Base-by-base conservation (phyloP, 2,113 vertebrate species). In the Antennarius striatus region DNA sequence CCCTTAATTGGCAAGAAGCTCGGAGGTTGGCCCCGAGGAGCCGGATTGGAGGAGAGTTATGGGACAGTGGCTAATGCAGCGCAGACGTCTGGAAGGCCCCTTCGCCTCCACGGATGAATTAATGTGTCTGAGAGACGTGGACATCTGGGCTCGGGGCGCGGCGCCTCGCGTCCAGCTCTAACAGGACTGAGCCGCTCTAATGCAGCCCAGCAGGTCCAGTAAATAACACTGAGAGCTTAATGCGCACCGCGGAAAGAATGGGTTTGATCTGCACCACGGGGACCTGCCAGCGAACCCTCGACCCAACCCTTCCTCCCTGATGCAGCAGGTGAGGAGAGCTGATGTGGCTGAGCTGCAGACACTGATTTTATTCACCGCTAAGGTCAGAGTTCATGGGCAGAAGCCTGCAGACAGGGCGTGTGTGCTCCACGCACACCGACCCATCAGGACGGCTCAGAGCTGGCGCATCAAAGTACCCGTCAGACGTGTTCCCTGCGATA, bases 61-160 rank as follows among this genome's bases (percentile, higher is more conserved):
- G 87, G 86, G 87, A 88, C 79, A 81, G 79, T 73, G 73, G 81
- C 73, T 92, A 88, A 91, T 89, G 76, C 76, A 63, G 61, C 71
- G 68, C 86, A 89, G 89, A 78, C 78, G 71, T 74, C 70, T 68
- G 51, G 68, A 62, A 72, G 69, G 73, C 39, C 29, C 60, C 17
- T 76, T 68, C 57, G 49, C 66, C 48, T 57, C 67, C 50, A 75
- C 49, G 68, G 79, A 81, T 81, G 74, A 85, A 85, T 79, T 75
- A 76, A 81, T 78, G 81, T 22, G 28, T 73, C 43, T 22, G 46
- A 85, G 69, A 72, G 77, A 70, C 62, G 48, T 77, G 68, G 75
- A 80, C 79, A 80, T 79, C 51, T 82, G 79, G 56, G 63, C 68
- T 43, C 16, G 9, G 22, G 36, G 52, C 62, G 22, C 28, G 43